Evolutionary conservation across 2,113 vertebrate species (phyloP).

Genomic region (Hucho hucho): DNA sequence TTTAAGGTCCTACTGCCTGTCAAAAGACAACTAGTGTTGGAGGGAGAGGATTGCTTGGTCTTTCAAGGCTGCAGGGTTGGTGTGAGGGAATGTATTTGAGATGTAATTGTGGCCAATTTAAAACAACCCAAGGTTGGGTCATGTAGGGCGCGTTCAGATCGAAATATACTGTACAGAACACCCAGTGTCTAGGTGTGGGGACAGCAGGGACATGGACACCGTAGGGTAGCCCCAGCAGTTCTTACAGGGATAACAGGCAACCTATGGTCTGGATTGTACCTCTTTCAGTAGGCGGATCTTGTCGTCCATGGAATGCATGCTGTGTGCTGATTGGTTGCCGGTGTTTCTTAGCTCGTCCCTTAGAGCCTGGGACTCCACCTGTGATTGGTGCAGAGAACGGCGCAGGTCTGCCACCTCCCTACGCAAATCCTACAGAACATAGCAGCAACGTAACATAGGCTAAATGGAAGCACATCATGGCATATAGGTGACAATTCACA

Average conservation of each 20-base stretch:
- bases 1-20: background rate
- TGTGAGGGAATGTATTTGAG: background rate
- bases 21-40: background rate
- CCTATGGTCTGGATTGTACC: slow-evolving; percentile 40
- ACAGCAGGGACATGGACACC: too few species aligned
- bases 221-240: too few species aligned
- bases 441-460: background rate
- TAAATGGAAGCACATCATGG: too few species aligned
- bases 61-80: background rate
- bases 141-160: background rate
- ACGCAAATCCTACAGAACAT: slow-evolving; percentile 60
- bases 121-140: background rate
- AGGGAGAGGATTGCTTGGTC: background rate
- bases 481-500: too few species aligned
- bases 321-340: slow-evolving; percentile 24
- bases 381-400: slow-evolving; percentile 56
- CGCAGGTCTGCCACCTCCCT: slow-evolving; percentile 62
- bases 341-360: slow-evolving; percentile 57
- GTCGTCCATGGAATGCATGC: slow-evolving; percentile 59
- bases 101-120: background rate
- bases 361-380: slow-evolving; percentile 62
- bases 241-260: background rate
- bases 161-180: too few species aligned
- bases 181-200: too few species aligned
- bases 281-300: slow-evolving; percentile 67